Conservation (phyloP, 1,140 invertebrate species). For the Hycleus cichorii region DNA sequence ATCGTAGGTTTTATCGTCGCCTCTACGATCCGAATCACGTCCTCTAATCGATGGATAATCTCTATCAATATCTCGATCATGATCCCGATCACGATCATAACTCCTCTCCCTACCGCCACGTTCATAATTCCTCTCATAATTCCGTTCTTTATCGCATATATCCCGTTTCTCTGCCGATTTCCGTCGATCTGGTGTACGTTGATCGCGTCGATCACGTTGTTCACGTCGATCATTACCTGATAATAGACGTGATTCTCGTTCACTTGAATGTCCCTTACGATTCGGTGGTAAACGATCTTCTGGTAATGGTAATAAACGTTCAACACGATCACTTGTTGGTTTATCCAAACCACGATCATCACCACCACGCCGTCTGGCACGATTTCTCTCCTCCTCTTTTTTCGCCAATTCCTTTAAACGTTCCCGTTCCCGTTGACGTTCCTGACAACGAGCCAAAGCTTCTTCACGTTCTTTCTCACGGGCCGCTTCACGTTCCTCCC, state of each 20-base stretch:
- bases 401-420: constrained; percentile 44
- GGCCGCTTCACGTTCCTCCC: constrained; percentile 45
- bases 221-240: constrained; percentile 19
- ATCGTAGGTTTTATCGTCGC: constrained; percentile 36
- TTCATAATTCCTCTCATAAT: constrained; percentile 20
- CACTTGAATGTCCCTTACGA: constrained; percentile 30
- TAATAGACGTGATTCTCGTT: constrained; percentile 15
- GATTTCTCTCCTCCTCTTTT: constrained; percentile 39
- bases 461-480: constrained; percentile 52
- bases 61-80: constrained; percentile 12
- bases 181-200: constrained; percentile 20
- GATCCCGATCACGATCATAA: constrained; percentile 7
- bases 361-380: constrained; percentile 33
- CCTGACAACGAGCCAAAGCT: constrained; percentile 48
- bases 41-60: constrained; percentile 14
- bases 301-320: constrained; percentile 34
- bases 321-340: constrained; percentile 33
- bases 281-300: constrained; percentile 35
- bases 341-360: constrained; percentile 40
- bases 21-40: constrained; percentile 22
- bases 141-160: constrained; percentile 23
- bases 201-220: constrained; percentile 14
- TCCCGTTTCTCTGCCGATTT: constrained; percentile 32
- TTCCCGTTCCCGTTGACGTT: constrained; percentile 53
- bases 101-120: constrained; percentile 5